Percentiles rank a stretch among this genome's conserved stretches.
These are phyloP conservation scores for Labeo calbasu DNA, from an alignment of 2,797 vertebrate species.

Conservation along the genomic window DNA sequence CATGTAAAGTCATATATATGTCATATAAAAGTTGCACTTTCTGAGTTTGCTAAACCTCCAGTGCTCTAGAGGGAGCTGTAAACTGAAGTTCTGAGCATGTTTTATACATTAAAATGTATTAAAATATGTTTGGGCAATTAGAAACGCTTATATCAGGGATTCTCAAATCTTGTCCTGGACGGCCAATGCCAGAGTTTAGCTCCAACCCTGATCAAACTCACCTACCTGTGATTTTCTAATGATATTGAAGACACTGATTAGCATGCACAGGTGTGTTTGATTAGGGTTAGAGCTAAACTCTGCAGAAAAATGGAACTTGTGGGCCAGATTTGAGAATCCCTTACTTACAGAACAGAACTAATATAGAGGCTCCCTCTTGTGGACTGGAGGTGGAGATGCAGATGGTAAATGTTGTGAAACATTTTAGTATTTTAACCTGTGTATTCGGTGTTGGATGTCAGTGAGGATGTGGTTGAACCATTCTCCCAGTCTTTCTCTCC, in stretches of 20 bases:
- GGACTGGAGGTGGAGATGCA: background rate
- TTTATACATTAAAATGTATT: no score
- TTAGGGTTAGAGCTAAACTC: no score
- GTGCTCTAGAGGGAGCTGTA: background rate
- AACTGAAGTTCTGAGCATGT: background rate
- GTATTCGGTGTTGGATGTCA: slow-evolving; percentile 95
- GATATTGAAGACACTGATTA: no score
- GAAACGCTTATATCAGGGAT: no score
- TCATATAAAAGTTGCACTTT: background rate
- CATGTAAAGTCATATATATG: background rate
- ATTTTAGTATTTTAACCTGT: slow-evolving; percentile 79
- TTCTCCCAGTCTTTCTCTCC: slow-evolving; percentile 99
- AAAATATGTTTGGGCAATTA: no score
- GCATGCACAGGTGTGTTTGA: no score
- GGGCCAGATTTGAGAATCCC: no score
- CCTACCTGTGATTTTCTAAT: no score
- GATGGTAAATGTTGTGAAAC: background rate
- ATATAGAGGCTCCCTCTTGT: background rate
- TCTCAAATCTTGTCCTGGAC: no score
- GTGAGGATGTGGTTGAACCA: slow-evolving; percentile 94
- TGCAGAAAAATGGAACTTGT: no score
- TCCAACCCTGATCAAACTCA: no score
- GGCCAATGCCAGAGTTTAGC: no score
- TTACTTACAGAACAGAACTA: background rate
- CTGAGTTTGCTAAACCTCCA: background rate